Base-by-base conservation (phyloP, 1,140 invertebrate genomes). In the Halesus radiatus region DNA sequence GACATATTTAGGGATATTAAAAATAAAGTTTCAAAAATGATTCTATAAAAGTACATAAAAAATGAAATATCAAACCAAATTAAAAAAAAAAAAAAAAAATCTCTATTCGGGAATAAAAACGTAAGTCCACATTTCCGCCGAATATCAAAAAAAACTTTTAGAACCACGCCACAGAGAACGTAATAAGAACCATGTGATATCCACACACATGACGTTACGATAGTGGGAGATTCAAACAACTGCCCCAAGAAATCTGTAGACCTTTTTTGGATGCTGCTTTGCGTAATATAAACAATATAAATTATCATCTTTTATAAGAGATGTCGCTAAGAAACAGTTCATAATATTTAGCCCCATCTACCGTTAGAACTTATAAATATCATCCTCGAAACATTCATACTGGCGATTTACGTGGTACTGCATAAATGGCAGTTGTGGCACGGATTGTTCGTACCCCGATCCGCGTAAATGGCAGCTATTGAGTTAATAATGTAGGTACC, bases 1-100 rank as follows among this genome's bases (percentile, higher is more conserved):
- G 26, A 68, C 22, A 68, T 68, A 64, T 64, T 64, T 64, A 68
- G 26, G 64, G 29, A 68, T 68, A 45, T 68, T n/a, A 68, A 68
- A 68, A 68, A 26, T 13, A 26, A 22, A 8, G 29, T 68, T 68
- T 68, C 64, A 68, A 37, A 68, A 68, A 68, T 68, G 5, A n/a
- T 68, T 68, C 1, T 68, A 68, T 68, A 68, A 68, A 3, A 68
- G 64, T 13, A 45, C 64, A 68, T 16, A 16, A 29, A 68, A 68
- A 68, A 68, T 45, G 64, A 68, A 68, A 68, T 68, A 45, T 1
- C 29, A n/a, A 68, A 68, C 64, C 45, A 68, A 68, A 68, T 68
- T 68, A 13, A 37, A 68, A 68, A 6, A 68, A 45, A 68, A 37
- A 23, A 4, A 68, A 45, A 5, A 18, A 45, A 68, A 68, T 68